Conservation (phyloP, 2,113 vertebrate species). For the Tetrax tetrax region DNA sequence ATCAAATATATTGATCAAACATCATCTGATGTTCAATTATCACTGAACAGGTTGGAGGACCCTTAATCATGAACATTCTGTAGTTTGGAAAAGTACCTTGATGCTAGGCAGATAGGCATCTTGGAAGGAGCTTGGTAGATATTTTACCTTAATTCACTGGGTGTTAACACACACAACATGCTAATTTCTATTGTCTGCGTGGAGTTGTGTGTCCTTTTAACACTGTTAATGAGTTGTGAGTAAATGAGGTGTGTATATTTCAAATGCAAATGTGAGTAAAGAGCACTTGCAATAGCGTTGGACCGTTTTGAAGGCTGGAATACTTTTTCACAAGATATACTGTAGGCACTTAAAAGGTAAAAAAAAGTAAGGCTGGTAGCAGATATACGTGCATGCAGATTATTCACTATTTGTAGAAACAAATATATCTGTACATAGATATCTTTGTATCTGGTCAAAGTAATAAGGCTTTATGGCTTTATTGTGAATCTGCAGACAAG, state of each 20-base stretch:
- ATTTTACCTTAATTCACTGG: not conserved
- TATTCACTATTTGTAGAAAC: not conserved
- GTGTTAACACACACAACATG: not conserved
- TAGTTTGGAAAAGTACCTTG: not conserved
- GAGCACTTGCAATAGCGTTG: not conserved
- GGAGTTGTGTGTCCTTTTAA: not conserved
- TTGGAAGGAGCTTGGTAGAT: not conserved
- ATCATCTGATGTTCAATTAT: not conserved
- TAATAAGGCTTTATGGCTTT: not conserved
- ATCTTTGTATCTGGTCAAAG: not conserved
- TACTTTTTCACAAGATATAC: not conserved
- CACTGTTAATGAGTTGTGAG: not conserved
- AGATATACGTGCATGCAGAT: not conserved
- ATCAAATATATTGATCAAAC: not conserved
- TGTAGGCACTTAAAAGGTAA: not conserved
- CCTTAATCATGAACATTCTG: not conserved
- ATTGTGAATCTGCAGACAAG: not conserved
- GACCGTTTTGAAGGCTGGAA: not conserved
- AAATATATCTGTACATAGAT: not conserved
- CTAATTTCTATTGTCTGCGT: not conserved
- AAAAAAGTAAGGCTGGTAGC: not conserved
- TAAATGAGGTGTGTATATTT: not conserved
- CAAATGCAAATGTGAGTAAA: not conserved
- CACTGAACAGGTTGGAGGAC: not conserved
- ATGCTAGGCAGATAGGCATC: not conserved